phyloP scores from a whole-genome alignment of 2,797 vertebrate genomes.

The Gallinago solitaria region DNA sequence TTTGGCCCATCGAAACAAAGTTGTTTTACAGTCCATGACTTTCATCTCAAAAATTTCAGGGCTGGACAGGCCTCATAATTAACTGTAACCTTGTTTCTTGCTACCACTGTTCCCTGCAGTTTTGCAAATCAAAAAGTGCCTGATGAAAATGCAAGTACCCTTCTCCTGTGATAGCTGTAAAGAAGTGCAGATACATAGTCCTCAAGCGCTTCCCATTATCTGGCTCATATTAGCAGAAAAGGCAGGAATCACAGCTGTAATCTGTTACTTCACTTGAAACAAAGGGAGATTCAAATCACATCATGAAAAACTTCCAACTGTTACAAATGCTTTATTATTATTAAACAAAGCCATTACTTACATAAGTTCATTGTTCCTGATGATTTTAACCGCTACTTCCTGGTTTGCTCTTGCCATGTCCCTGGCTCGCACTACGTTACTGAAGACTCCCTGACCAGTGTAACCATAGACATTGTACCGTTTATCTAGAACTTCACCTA shows the following conservation, averaged over 20 bases:
- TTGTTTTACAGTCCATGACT: not conserved
- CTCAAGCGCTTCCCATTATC: not conserved
- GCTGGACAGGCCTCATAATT: not conserved
- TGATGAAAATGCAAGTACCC: constrained; percentile 38
- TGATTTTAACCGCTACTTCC: constrained; percentile 99
- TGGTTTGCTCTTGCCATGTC: constrained; percentile 96
- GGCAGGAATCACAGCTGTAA: constrained; percentile 39
- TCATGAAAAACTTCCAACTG: not conserved
- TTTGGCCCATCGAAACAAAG: not conserved
- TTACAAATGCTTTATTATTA: not conserved
- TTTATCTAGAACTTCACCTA: constrained; percentile 98
- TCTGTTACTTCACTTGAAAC: constrained; percentile 43
- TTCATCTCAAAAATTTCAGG: not conserved
- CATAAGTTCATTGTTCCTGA: constrained; percentile 99
- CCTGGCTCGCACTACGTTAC: constrained; percentile 95
- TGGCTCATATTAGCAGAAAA: constrained; percentile 38
- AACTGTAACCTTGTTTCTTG: not conserved
- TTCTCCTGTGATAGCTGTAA: constrained; percentile 24
- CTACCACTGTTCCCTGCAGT: not conserved
- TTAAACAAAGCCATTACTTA: constrained; percentile 72
- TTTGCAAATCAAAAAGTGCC: constrained; percentile 22
- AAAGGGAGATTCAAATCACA: constrained; percentile 46
- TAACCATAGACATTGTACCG: constrained; percentile 98
- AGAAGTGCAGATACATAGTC: not conserved
- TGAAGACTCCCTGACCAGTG: constrained; percentile 98